A percentile compares a stretch with the other conserved stretches of the same genome.
Evolutionary conservation across 2,113 vertebrate species (phyloP).

Genomic region (Percopsis transmontana): DNA sequence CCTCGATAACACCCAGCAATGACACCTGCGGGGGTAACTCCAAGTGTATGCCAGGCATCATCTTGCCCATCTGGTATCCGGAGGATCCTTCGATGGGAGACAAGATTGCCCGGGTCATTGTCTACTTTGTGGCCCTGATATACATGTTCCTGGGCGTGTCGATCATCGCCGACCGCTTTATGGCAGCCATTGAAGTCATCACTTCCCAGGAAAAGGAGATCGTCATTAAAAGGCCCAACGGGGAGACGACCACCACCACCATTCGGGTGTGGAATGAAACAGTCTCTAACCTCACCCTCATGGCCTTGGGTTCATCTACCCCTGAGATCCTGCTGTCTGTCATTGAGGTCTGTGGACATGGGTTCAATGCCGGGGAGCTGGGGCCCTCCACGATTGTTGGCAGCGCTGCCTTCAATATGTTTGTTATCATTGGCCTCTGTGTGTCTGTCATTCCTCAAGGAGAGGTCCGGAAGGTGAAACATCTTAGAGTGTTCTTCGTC

Average conservation of each 20-base stretch:
- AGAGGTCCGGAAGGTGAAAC: constrained; percentile 95
- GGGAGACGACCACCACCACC: constrained; percentile 92
- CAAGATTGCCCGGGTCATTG: constrained; percentile 98
- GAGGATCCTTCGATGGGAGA: constrained; percentile 98
- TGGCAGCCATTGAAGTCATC: constrained; percentile 98
- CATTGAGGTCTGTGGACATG: constrained; percentile 95
- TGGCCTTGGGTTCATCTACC: constrained; percentile 96
- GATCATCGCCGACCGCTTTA: constrained; percentile 98
- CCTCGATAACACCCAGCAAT: constrained; percentile 80
- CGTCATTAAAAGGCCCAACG: constrained; percentile 92
- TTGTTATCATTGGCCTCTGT: constrained; percentile 96
- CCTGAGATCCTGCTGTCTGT: constrained; percentile 97
- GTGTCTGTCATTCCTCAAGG: constrained; percentile 95
- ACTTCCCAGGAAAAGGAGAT: constrained; percentile 97
- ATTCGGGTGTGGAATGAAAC: constrained; percentile 98
- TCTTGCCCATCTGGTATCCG: constrained; percentile 98
- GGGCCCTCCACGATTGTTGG: constrained; percentile 97
- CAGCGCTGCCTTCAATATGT: constrained; percentile 99
- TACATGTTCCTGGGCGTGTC: constrained; percentile 99
- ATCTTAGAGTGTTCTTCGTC: constrained; percentile 95
- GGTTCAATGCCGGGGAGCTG: constrained; percentile 89
- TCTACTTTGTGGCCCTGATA: constrained; percentile 98
- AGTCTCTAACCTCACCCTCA: constrained; percentile 96
- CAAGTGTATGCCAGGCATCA: constrained; percentile 91
- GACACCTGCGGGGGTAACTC: constrained; percentile 85